These are phyloP conservation scores for Corythornis madagascariensis DNA, from an alignment of 2,113 vertebrate species.

Conservation along the genomic window DNA sequence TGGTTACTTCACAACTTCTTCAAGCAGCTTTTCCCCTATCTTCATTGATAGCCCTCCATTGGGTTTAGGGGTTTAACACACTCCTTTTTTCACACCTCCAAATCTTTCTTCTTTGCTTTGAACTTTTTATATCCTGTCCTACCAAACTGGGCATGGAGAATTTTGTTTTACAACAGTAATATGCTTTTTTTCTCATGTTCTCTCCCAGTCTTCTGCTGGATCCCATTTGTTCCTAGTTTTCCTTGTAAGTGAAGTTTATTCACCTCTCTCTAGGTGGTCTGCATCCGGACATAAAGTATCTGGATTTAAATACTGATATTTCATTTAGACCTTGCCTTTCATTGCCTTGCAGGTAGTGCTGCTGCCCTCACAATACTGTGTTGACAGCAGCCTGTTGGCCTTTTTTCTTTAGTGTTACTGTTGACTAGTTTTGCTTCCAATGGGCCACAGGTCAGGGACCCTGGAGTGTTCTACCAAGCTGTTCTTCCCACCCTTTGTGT, in stretches of 20 bases:
- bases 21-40: neutral
- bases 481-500: neutral
- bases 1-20: neutral
- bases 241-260: neutral
- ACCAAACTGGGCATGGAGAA: neutral
- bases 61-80: neutral
- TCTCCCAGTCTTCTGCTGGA: neutral
- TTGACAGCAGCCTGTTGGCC: neutral
- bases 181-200: neutral
- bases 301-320: neutral
- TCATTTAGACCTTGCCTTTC: neutral
- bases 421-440: neutral
- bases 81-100: neutral
- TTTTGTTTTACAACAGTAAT: neutral
- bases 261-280: neutral
- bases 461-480: neutral
- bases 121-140: neutral
- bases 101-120: neutral
- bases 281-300: neutral
- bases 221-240: neutral
- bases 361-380: accelerated
- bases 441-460: neutral
- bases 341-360: neutral
- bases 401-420: neutral
- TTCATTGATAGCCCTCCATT: neutral